Conservation (phyloP, 2,888 invertebrate species). For the Sarcophaga subvicina region DNA sequence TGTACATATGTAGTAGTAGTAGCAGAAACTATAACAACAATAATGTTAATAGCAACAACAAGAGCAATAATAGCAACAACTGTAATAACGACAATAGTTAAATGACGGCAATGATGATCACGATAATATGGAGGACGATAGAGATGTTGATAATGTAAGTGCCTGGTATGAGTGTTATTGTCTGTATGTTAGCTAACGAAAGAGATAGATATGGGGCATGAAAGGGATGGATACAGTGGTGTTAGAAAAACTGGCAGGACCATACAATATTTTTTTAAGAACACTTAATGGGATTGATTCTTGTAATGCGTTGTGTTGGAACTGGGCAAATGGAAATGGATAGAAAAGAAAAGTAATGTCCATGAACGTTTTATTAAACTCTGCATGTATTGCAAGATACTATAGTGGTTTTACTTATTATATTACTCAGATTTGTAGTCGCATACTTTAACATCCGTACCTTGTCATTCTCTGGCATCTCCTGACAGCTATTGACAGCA, state of each 20-base stretch:
- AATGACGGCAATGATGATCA: slow-evolving; percentile 34
- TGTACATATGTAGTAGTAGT: not conserved
- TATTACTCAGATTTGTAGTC: too few relatives aligned
- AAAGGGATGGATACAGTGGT: not conserved
- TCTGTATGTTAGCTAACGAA: not conserved
- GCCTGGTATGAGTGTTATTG: slow-evolving; percentile 3
- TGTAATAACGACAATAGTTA: slow-evolving; percentile 33
- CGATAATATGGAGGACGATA: slow-evolving; percentile 35
- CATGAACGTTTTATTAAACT: too few relatives aligned
- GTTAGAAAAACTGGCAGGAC: not conserved
- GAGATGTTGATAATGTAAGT: slow-evolving; percentile 38
- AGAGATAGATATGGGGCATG: not conserved
- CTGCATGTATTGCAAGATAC: too few relatives aligned
- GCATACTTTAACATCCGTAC: too few relatives aligned
- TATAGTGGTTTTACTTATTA: too few relatives aligned
- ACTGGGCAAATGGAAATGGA: too few relatives aligned
- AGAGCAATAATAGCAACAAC: slow-evolving; percentile 6
- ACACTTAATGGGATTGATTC: too few relatives aligned
- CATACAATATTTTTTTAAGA: too few relatives aligned
- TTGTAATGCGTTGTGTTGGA: too few relatives aligned
- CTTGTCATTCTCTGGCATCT: too few relatives aligned
- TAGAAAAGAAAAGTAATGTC: too few relatives aligned
- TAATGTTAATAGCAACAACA: slow-evolving; percentile 22
- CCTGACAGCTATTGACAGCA: too few relatives aligned
- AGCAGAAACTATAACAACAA: slow-evolving; percentile 9